Conservation (phyloP, 2,888 invertebrate genomes). For the Bombylius major region DNA sequence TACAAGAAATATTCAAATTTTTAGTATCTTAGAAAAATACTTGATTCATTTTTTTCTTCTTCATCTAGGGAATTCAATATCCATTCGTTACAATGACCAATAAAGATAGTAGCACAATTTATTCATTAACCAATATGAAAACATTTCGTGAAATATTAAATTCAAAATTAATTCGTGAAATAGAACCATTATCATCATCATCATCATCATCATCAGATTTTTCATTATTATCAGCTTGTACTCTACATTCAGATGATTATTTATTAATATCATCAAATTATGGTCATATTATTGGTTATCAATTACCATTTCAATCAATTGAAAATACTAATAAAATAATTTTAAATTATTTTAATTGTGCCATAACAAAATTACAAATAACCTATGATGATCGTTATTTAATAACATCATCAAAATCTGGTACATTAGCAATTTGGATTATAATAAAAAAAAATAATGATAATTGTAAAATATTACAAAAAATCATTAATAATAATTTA, state of each 20-base stretch:
- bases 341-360: constrained; percentile 40
- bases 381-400: constrained; percentile 66
- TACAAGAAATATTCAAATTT: background rate
- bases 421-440: constrained; percentile 77
- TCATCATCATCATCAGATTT: background rate
- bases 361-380: constrained; percentile 49
- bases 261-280: constrained; percentile 65
- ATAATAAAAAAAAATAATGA: constrained; percentile 47
- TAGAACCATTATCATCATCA: constrained; percentile 20
- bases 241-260: constrained; percentile 69
- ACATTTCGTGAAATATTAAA: constrained; percentile 30
- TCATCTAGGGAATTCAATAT: constrained; percentile 47
- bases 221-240: constrained; percentile 37
- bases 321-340: constrained; percentile 32
- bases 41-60: too few species aligned
- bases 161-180: constrained; percentile 30
- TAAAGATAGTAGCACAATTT: constrained; percentile 16
- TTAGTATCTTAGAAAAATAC: background rate
- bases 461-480: constrained; percentile 54
- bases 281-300: constrained; percentile 65
- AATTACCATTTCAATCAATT: constrained; percentile 41
- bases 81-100: constrained; percentile 19
- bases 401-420: constrained; percentile 62
- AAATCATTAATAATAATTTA: constrained; percentile 39
- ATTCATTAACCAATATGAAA: constrained; percentile 30